Conservation (phyloP, 53 echinoderm and acorn worm species). For the Glandiceps talaboti region DNA sequence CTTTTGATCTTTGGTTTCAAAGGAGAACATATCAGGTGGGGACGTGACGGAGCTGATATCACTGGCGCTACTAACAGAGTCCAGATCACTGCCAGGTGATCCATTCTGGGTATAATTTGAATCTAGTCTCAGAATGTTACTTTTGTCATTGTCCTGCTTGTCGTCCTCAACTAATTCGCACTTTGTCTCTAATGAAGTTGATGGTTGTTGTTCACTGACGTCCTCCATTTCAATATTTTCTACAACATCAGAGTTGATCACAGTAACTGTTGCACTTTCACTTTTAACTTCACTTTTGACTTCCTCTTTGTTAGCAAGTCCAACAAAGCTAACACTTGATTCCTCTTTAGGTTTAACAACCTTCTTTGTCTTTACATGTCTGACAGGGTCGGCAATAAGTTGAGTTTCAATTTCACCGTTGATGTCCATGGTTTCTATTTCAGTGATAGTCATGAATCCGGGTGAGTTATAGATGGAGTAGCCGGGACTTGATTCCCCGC, state of each 20-base stretch:
- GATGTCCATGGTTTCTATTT: constrained; percentile 10
- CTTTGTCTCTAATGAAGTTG: background rate
- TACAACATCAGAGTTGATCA: background rate
- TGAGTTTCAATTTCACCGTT: constrained; percentile 35
- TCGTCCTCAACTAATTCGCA: background rate
- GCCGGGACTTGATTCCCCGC: background rate
- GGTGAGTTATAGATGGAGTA: background rate
- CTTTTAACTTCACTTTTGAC: constrained; percentile 1
- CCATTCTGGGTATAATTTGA: constrained; percentile 22
- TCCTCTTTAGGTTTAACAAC: constrained; percentile 34
- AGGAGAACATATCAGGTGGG: constrained; percentile 21
- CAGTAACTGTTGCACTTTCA: background rate
- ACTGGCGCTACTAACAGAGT: constrained; percentile 40
- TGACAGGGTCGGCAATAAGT: constrained; percentile 48
- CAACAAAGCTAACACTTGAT: constrained; percentile 40
- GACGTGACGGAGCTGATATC: constrained; percentile 36
- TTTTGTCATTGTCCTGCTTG: background rate
- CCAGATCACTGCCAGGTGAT: constrained; percentile 71
- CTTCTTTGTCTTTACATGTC: constrained; percentile 37
- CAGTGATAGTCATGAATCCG: background rate
- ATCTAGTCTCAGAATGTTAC: background rate
- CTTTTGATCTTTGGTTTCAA: background rate
- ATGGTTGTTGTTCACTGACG: background rate
- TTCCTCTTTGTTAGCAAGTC: background rate
- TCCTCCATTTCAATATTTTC: constrained; percentile 8